Evolutionary conservation across 2,797 vertebrate genomes (phyloP).

Genomic region (Tinamus major): DNA sequence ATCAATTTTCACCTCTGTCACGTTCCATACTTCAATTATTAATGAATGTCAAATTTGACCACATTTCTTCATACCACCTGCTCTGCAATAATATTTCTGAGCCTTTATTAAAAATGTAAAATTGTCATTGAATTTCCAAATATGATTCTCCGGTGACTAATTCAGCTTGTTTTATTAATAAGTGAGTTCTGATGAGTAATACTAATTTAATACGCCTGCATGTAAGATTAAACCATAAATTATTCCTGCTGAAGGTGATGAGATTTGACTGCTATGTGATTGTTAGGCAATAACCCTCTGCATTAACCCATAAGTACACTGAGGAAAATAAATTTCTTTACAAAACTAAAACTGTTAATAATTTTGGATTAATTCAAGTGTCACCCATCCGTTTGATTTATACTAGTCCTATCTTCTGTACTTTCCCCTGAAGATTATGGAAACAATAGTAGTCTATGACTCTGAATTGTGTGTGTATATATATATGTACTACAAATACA

Average conservation of each 20-base stretch:
- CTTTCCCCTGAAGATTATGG: not conserved
- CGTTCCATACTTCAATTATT: slow-evolving; percentile 83
- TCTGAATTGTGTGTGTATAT: not conserved
- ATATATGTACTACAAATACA: not conserved
- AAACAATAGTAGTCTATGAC: not conserved
- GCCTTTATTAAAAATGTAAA: slow-evolving; percentile 87
- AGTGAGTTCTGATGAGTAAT: slow-evolving; percentile 84
- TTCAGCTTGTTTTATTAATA: slow-evolving; percentile 87
- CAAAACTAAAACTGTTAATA: not conserved
- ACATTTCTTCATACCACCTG: slow-evolving; percentile 78
- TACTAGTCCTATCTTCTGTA: not conserved
- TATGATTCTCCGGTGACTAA: slow-evolving; percentile 84
- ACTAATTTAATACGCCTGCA: slow-evolving; percentile 83
- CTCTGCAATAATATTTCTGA: slow-evolving; percentile 82
- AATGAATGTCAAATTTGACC: slow-evolving; percentile 87
- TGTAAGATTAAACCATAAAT: slow-evolving; percentile 88
- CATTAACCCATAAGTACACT: slow-evolving; percentile 64
- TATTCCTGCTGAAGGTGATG: slow-evolving; percentile 82
- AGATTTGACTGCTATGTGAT: slow-evolving; percentile 66
- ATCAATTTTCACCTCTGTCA: slow-evolving; percentile 84
- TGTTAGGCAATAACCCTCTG: slow-evolving; percentile 63
- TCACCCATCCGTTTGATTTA: not conserved
- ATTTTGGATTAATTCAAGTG: not conserved
- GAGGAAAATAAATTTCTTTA: not conserved
- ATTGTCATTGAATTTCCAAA: slow-evolving; percentile 86